Evolutionary conservation across 2,797 vertebrate species (phyloP).

Genomic region (Lutjanus campechanus): DNA sequence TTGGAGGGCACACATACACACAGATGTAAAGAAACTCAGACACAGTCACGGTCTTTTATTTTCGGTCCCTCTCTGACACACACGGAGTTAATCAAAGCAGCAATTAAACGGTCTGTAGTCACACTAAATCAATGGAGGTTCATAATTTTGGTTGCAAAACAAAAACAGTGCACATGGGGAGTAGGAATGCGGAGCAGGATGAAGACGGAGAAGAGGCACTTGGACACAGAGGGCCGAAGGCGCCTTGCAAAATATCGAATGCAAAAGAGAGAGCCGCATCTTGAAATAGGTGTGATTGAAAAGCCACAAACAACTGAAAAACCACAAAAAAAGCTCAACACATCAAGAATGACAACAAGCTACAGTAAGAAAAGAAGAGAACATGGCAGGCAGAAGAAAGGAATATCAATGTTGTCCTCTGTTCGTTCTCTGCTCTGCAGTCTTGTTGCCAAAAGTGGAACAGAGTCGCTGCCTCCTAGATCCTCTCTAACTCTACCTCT

Average conservation of each 20-base stretch:
- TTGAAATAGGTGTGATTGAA: constrained; percentile 47
- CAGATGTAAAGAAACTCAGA: not conserved
- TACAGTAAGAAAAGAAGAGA: constrained; percentile 20
- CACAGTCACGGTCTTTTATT: not conserved
- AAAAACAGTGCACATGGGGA: constrained; percentile 26
- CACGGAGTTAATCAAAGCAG: constrained; percentile 32
- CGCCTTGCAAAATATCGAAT: not conserved
- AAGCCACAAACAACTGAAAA: constrained; percentile 36
- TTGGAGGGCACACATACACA: constrained; percentile 2
- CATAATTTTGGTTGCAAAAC: constrained; percentile 28
- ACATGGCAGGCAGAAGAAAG: constrained; percentile 26
- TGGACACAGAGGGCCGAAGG: constrained; percentile 22
- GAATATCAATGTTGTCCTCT: constrained; percentile 43
- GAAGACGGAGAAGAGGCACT: constrained; percentile 18
- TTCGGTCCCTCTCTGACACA: not conserved
- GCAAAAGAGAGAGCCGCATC: constrained; percentile 4
- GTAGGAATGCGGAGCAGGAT: constrained; percentile 4
- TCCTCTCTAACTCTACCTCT: constrained; percentile 25
- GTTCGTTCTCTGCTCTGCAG: constrained; percentile 27
- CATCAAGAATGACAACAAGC: constrained; percentile 53
- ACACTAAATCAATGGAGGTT: constrained; percentile 10
- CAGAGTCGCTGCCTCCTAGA: constrained; percentile 36
- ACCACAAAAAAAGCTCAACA: constrained; percentile 25
- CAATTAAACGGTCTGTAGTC: constrained; percentile 12
- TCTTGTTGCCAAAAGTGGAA: constrained; percentile 56